Conservation (phyloP, 2,113 vertebrate species). For the Anoura caudifer region DNA sequence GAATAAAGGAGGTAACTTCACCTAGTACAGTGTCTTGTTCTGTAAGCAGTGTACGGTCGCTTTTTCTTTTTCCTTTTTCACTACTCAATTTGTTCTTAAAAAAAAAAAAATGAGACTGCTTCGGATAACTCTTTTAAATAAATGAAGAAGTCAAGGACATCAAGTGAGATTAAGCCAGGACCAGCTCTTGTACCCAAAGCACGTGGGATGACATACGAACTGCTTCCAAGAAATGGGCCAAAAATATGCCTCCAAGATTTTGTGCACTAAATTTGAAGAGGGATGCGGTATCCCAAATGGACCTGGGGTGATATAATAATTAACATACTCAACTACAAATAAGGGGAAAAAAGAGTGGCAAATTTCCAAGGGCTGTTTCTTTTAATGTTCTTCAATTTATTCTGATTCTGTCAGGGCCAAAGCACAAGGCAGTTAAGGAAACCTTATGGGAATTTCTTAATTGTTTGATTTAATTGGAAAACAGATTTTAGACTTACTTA, state of each 20-base stretch:
- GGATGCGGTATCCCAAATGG: neutral
- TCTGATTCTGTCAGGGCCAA: neutral
- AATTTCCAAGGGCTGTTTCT: neutral
- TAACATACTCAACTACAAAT: neutral
- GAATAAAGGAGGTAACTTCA: neutral
- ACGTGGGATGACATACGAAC: neutral
- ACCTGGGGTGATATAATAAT: neutral
- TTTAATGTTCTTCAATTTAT: slow-evolving; percentile 33
- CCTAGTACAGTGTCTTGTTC: neutral
- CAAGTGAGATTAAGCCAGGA: neutral
- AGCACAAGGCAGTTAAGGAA: neutral
- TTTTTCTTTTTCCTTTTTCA: neutral
- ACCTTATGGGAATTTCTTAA: neutral
- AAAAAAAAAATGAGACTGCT: neutral
- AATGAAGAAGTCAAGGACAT: neutral
- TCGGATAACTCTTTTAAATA: neutral
- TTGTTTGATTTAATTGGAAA: slow-evolving; percentile 23
- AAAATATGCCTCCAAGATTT: neutral
- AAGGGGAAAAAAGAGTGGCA: neutral
- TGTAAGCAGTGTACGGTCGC: neutral
- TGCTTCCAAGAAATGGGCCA: neutral
- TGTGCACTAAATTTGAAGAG: neutral
- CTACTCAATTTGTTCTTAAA: neutral
- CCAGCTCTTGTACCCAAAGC: neutral
- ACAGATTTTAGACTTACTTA: neutral